A percentile compares a stretch with the other conserved stretches of the same genome.
These are phyloP conservation scores for Climacteris rufus DNA, from an alignment of 2,113 vertebrate species.

Conservation along the genomic window DNA sequence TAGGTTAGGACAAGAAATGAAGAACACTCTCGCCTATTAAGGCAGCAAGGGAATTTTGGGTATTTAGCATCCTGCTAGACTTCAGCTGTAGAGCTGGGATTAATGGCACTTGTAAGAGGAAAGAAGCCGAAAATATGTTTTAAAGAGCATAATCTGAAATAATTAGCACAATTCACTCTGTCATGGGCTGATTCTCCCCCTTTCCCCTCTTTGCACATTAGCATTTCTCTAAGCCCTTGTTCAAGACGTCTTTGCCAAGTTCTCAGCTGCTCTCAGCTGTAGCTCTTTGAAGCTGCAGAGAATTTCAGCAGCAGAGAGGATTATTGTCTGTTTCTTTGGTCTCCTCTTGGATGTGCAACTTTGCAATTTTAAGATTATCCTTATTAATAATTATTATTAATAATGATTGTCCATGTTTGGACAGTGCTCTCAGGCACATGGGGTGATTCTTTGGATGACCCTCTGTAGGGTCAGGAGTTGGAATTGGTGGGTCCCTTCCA, in stretches of 20 bases:
- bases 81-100: conserved; percentile 16
- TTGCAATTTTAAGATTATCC: not conserved
- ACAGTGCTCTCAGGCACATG: not conserved
- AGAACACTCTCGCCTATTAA: not conserved
- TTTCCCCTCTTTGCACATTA: not conserved
- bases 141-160: conserved; percentile 51
- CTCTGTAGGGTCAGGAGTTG: not conserved
- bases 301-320: not conserved
- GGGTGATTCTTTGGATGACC: not conserved
- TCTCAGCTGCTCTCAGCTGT: conserved; percentile 49
- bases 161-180: conserved; percentile 46
- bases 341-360: not conserved
- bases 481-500: not conserved
- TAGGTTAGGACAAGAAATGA: conserved; percentile 19
- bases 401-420: not conserved
- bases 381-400: not conserved
- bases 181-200: not conserved
- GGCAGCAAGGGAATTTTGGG: conserved; percentile 13
- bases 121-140: conserved; percentile 1
- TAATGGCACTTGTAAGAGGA: conserved; percentile 21
- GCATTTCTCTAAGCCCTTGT: conserved; percentile 16
- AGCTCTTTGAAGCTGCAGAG: not conserved
- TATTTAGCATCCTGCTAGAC: conserved; percentile 30
- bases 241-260: conserved; percentile 14
- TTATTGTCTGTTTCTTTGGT: not conserved